These are phyloP conservation scores for Numenius phaeopus DNA, from an alignment of 2,797 vertebrate species.

Conservation along the genomic window DNA sequence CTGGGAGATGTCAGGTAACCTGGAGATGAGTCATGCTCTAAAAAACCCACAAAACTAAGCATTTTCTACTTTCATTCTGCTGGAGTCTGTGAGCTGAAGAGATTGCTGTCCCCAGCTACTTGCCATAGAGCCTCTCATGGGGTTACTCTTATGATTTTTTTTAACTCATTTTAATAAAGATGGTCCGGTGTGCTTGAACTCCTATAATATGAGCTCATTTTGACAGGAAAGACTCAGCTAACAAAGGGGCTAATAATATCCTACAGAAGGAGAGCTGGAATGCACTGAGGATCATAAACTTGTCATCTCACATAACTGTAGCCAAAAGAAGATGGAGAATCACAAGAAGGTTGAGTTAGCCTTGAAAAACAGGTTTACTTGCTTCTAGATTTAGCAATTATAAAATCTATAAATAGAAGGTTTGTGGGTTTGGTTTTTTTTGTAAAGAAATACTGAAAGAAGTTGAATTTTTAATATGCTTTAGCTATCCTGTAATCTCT, in stretches of 20 bases:
- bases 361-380: slow-evolving; percentile 17
- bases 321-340: slow-evolving; percentile 4
- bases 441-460: neutral
- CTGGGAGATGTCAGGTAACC: too few species aligned
- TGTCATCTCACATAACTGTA: neutral
- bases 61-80: neutral
- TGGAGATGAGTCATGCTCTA: neutral
- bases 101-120: neutral
- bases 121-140: neutral
- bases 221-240: slow-evolving; percentile 11
- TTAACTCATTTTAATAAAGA: neutral
- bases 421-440: neutral
- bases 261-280: slow-evolving; percentile 1
- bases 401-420: neutral
- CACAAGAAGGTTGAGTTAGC: neutral
- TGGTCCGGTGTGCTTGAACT: neutral
- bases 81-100: neutral
- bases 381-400: neutral
- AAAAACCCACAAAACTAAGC: neutral
- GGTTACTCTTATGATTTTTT: neutral
- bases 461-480: neutral
- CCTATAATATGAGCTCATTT: neutral
- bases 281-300: neutral
- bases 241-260: slow-evolving; percentile 46
- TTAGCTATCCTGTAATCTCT: neutral